These are phyloP conservation scores for Orthosia cruda DNA, from an alignment of 2,888 invertebrate species.

Conservation along the genomic window DNA sequence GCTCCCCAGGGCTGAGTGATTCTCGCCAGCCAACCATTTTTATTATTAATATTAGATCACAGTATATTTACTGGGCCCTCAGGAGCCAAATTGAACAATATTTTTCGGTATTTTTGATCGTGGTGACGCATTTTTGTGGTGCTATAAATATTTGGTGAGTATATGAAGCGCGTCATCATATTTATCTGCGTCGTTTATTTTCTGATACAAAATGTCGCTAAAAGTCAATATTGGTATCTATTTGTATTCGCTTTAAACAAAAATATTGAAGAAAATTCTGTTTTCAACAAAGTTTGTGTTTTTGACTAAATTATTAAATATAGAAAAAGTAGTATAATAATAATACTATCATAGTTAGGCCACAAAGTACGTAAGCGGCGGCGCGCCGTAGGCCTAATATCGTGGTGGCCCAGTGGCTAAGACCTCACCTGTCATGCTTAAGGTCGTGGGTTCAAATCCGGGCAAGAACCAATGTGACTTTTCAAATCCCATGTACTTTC, in stretches of 20 bases:
- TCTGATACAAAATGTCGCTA: conserved; percentile 16
- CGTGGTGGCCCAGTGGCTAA: too few species aligned
- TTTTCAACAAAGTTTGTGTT: neutral
- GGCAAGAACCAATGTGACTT: too few species aligned
- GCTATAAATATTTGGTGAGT: conserved; percentile 47
- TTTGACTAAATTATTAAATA: neutral
- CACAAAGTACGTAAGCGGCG: too few species aligned
- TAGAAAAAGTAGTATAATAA: neutral
- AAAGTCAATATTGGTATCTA: neutral
- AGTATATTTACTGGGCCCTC: conserved; percentile 65
- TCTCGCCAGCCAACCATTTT: conserved; percentile 72
- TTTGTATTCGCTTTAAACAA: neutral
- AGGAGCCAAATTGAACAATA: conserved; percentile 66
- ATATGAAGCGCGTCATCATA: conserved; percentile 27
- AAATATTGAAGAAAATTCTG: too few species aligned
- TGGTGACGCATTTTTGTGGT: conserved; percentile 42
- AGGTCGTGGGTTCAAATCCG: too few species aligned
- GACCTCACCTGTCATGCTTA: too few species aligned
- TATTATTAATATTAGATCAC: conserved; percentile 72
- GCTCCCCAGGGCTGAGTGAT: conserved; percentile 76
- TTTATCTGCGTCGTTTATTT: conserved; percentile 50
- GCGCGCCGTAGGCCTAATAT: too few species aligned
- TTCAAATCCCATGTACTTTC: too few species aligned
- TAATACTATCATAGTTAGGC: too few species aligned
- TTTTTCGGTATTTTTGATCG: conserved; percentile 53